phyloP scores from a whole-genome alignment of 2,113 vertebrate genomes.

The Theristicus caerulescens region DNA sequence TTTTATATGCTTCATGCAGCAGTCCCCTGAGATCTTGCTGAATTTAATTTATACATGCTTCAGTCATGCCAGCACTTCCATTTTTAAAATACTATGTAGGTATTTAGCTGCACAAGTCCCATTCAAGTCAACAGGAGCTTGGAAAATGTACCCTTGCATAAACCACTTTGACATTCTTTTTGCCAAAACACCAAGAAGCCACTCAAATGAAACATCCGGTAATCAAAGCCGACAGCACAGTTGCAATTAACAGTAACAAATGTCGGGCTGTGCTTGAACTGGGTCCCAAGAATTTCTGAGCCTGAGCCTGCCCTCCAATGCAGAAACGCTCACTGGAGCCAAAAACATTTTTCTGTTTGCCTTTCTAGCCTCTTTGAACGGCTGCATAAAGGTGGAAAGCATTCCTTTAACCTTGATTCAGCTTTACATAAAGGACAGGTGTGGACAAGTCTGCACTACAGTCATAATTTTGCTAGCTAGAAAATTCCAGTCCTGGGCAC shows the following conservation, averaged over 20 bases:
- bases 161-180: conserved; percentile 1
- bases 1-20: neutral
- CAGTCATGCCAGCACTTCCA: neutral
- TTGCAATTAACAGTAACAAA: conserved; percentile 52
- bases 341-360: conserved; percentile 17
- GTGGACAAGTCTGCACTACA: conserved; percentile 35
- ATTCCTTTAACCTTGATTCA: conserved; percentile 53
- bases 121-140: conserved; percentile 54
- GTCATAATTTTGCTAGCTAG: conserved; percentile 18
- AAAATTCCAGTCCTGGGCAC: conserved; percentile 29
- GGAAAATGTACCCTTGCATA: conserved; percentile 37
- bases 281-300: conserved; percentile 54
- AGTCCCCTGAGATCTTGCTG: conserved; percentile 20
- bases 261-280: conserved; percentile 28
- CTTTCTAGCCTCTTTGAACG: conserved; percentile 1
- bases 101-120: conserved; percentile 47
- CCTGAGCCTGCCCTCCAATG: conserved; percentile 38
- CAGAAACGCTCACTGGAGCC: conserved; percentile 4
- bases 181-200: conserved; percentile 47
- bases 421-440: conserved; percentile 26
- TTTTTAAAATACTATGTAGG: neutral
- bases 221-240: conserved; percentile 26
- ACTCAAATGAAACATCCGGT: conserved; percentile 55
- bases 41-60: conserved; percentile 52
- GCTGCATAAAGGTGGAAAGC: conserved; percentile 35